Evolutionary conservation across 2,797 vertebrate species (phyloP).

Genomic region (Anomalospiza imberbis): DNA sequence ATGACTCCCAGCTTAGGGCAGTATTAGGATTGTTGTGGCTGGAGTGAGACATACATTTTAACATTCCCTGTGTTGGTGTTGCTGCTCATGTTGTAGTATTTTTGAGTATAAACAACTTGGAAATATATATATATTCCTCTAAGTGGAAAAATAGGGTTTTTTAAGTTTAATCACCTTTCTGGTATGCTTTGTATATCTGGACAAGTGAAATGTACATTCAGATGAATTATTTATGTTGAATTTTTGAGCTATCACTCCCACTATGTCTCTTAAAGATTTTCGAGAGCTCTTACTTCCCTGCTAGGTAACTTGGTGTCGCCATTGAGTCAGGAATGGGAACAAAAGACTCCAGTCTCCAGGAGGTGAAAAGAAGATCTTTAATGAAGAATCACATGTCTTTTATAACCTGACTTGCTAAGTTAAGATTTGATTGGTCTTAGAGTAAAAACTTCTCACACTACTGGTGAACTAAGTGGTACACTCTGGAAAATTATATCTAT

Average conservation of each 20-base stretch:
- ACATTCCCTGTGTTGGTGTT: not conserved
- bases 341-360: too few species aligned
- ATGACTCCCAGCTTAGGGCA: not conserved
- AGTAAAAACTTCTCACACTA: too few species aligned
- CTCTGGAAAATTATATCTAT: too few species aligned
- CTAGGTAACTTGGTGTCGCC: not conserved
- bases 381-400: too few species aligned
- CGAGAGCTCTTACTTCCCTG: not conserved
- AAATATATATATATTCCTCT: rapidly evolving
- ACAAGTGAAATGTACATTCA: not conserved
- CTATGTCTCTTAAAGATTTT: not conserved
- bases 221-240: not conserved
- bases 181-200: not conserved
- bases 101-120: not conserved
- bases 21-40: not conserved
- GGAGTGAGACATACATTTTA: not conserved
- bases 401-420: too few species aligned
- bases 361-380: too few species aligned
- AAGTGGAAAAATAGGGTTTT: not conserved
- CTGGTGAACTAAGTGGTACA: too few species aligned
- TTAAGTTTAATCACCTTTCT: not conserved
- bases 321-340: too few species aligned
- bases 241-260: not conserved
- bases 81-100: not conserved
- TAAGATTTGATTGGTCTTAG: too few species aligned